Conservation (phyloP, 2,113 vertebrate genomes). For the Hippolais icterina region DNA sequence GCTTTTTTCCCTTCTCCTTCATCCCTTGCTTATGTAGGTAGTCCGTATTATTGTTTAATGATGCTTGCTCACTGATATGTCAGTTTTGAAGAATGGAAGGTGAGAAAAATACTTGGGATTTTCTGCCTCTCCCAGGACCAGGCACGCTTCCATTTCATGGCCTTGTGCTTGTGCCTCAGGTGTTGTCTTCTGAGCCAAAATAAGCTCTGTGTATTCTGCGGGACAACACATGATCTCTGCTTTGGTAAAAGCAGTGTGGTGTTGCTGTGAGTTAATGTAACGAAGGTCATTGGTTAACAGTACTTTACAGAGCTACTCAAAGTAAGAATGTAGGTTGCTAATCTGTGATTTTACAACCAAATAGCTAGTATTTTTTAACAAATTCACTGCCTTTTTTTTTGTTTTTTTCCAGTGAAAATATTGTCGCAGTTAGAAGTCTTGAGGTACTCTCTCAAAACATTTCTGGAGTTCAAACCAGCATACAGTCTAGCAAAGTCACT, state of each 20-base stretch:
- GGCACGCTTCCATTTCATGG: not conserved
- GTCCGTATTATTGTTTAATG: not conserved
- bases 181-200: not conserved
- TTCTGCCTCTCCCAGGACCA: not conserved
- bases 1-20: not conserved
- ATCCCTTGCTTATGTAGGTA: not conserved
- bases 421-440: constrained; percentile 61
- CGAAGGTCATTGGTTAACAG: not conserved
- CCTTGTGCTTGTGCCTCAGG: not conserved
- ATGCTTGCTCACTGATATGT: not conserved
- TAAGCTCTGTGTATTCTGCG: not conserved
- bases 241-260: not conserved
- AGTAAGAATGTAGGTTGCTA: not conserved
- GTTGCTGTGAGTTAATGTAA: not conserved
- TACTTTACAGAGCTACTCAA: not conserved
- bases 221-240: not conserved
- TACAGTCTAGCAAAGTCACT: constrained; percentile 60
- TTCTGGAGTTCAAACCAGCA: constrained; percentile 58
- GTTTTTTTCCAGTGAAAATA: constrained; percentile 39
- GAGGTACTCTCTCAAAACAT: constrained; percentile 55
- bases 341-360: not conserved
- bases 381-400: not conserved
- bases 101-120: not conserved
- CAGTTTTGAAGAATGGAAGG: not conserved
- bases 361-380: not conserved